Evolutionary conservation across 2,113 vertebrate genomes (phyloP).

Genomic region (Ochotona princeps): DNA sequence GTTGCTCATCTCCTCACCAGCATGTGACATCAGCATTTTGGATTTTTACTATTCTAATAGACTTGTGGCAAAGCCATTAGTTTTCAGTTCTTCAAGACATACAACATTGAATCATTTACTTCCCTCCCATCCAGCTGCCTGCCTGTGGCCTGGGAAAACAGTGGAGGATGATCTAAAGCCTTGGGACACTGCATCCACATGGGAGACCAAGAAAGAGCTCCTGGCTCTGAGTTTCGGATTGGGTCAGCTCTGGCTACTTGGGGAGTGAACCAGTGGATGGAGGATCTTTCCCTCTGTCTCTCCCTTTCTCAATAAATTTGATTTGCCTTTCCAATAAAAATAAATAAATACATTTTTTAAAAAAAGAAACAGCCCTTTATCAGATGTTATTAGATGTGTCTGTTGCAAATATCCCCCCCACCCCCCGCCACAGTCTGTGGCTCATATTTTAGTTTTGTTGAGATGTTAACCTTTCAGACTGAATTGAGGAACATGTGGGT

Average conservation of each 20-base stretch:
- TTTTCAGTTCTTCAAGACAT: not conserved
- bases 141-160: no score
- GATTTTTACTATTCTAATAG: not conserved
- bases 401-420: constrained; percentile 12
- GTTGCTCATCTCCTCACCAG: not conserved
- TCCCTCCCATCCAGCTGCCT: no score
- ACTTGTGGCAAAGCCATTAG: not conserved
- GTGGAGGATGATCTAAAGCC: no score
- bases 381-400: not conserved
- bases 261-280: no score
- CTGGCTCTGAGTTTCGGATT: not conserved
- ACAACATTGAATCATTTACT: not conserved
- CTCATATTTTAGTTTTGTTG: not conserved
- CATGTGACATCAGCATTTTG: not conserved
- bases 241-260: not conserved
- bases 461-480: not conserved
- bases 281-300: no score
- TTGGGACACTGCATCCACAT: no score
- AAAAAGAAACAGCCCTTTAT: not conserved
- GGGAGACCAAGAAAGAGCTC: no score
- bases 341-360: no score
- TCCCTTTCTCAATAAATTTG: no score
- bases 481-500: not conserved
- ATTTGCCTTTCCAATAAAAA: no score
- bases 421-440: not conserved